These are phyloP conservation scores for Otis tarda DNA, from an alignment of 2,113 vertebrate species.

Conservation along the genomic window DNA sequence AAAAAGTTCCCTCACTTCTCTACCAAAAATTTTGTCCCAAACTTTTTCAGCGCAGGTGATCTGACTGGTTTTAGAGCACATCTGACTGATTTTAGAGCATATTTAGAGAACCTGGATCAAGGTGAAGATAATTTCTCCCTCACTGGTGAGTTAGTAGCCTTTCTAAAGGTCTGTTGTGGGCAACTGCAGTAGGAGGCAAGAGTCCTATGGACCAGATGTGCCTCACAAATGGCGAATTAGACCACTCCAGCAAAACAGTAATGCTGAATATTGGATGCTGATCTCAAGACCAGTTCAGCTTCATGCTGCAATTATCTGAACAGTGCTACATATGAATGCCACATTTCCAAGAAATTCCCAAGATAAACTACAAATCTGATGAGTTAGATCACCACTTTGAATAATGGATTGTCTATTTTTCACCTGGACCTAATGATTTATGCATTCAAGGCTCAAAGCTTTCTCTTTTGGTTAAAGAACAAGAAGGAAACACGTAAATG, in stretches of 20 bases:
- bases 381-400: constrained; percentile 1
- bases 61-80: not conserved
- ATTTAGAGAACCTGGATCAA: not conserved
- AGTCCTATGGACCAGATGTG: not conserved
- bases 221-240: not conserved
- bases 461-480: constrained; percentile 18
- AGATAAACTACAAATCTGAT: not conserved
- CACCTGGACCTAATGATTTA: constrained; percentile 24
- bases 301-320: not conserved
- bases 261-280: not conserved
- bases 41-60: not conserved
- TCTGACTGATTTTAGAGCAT: not conserved
- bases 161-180: not conserved
- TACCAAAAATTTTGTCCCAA: not conserved
- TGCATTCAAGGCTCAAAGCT: not conserved
- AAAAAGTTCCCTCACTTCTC: not conserved
- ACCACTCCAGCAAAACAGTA: not conserved
- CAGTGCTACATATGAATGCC: not conserved
- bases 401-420: not conserved
- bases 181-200: not conserved
- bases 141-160: not conserved
- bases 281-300: not conserved
- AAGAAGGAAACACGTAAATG: constrained; percentile 25
- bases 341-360: not conserved
- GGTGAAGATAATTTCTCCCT: not conserved